Conservation (phyloP, 2,113 vertebrate genomes). For the Paradisaea rubra region DNA sequence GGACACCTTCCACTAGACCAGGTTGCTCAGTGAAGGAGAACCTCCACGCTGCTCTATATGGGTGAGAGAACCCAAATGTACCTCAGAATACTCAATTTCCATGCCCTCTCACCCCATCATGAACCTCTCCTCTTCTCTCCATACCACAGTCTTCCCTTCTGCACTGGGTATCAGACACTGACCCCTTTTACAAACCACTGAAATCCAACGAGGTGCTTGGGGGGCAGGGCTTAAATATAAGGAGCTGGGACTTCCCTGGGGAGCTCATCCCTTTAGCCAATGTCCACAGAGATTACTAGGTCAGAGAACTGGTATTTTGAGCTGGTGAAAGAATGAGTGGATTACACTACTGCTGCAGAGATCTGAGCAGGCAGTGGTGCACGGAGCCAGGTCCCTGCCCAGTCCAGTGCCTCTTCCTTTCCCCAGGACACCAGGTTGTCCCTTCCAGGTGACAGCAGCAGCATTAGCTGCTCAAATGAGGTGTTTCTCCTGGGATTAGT, state of each 20-base stretch:
- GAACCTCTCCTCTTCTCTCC: neutral
- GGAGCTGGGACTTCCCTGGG: neutral
- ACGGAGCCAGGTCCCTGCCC: accelerated
- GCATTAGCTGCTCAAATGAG: accelerated
- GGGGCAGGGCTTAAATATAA: neutral
- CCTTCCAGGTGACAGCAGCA: neutral
- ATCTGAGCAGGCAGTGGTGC: accelerated
- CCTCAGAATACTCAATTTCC: neutral
- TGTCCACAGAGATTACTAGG: neutral
- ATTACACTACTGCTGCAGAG: neutral
- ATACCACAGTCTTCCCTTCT: neutral
- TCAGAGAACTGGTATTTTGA: slow-evolving; percentile 18
- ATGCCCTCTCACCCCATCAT: neutral
- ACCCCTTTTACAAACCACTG: neutral
- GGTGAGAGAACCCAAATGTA: neutral
- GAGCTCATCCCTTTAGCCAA: slow-evolving; percentile 3
- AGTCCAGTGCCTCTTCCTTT: neutral
- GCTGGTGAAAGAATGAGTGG: slow-evolving; percentile 7
- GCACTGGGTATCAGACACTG: neutral
- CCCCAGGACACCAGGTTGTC: neutral
- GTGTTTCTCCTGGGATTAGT: neutral
- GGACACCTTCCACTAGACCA: neutral
- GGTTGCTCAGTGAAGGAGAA: neutral
- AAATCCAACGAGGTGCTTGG: neutral
- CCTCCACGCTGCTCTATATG: neutral